Percentiles rank a stretch among this genome's conserved stretches.
These are phyloP conservation scores for Hypotaenidia okinawae DNA, from an alignment of 2,797 vertebrate species.

Conservation along the genomic window DNA sequence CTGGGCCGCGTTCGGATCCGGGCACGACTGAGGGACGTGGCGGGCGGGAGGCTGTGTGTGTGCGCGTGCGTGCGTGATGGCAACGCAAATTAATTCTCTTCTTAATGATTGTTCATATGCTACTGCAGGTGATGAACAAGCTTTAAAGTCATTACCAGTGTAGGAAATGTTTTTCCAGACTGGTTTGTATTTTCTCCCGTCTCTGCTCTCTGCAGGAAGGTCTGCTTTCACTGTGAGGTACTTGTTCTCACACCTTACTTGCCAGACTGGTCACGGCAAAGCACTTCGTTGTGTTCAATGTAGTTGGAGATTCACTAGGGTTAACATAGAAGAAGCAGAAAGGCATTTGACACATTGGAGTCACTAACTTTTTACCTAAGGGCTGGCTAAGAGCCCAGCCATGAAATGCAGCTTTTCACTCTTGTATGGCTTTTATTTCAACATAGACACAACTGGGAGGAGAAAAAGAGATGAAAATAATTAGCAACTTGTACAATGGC, in stretches of 20 bases:
- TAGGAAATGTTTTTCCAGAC: neutral
- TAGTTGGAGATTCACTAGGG: neutral
- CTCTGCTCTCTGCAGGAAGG: neutral
- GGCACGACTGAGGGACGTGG: neutral
- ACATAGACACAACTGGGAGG: neutral
- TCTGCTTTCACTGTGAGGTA: neutral
- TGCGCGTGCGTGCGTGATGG: too few species aligned
- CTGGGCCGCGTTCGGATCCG: too few species aligned
- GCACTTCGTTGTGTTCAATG: neutral
- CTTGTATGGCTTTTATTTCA: neutral
- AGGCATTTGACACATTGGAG: neutral
- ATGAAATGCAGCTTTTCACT: neutral
- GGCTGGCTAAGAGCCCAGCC: neutral
- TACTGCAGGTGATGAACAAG: too few species aligned
- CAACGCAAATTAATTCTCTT: neutral
- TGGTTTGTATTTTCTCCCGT: neutral
- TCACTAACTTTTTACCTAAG: neutral
- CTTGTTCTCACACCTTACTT: neutral
- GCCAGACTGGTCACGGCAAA: neutral
- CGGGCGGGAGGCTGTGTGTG: neutral
- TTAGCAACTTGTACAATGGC: neutral
- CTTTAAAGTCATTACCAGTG: neutral
- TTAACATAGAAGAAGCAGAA: neutral
- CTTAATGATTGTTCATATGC: neutral
- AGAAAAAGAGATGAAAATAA: neutral